Base-by-base conservation (phyloP, 2,797 vertebrate genomes). In the Sebastes matsubarae region DNA sequence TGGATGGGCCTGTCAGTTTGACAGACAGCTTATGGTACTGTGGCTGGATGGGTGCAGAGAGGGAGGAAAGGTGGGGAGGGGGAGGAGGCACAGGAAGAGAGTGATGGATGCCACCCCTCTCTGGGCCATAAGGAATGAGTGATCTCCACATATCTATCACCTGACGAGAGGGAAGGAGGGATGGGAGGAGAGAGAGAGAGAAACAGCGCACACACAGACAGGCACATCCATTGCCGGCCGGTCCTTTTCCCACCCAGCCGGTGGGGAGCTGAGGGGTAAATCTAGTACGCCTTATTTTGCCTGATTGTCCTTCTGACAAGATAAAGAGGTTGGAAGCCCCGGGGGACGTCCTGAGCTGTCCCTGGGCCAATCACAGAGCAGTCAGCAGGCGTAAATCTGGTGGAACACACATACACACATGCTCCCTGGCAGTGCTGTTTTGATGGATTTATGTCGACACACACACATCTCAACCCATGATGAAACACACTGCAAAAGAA, bases 71-170 rank as follows among this genome's bases (percentile, higher is more conserved):
- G 76, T 50, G 64, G 71, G 42, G 46, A 34, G 64, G 10, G 10
- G 70, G 34, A 70, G 63, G 77, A 66, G 70, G 54, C 20, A 65
- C 60, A 54, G 72, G 66, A 80, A 38, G 8, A 71, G 78, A 74
- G 80, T 95, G 95, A 95, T 95, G 90, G 92, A 96, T 95, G 89
- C 82, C 86, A 80, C 74, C 88, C 84, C 78, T 92, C 91, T 68
- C 76, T 76, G 82, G 83, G 82, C 89, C 81, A 88, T 92, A 93
- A 94, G 87, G 85, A 93, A 95, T 94, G 94, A 94, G 74, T 83
- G 89, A 94, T 94, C 86, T 85, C 77, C 80, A 87, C 85, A 87
- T 88, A 95, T 95, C 89, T 85, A 94, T 95, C 93, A 95, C 80
- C 75, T 68, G 75, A 78, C 8, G 75, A 91, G 86, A 84, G 63